Base-by-base conservation (phyloP, 2,888 invertebrate genomes). In the Cheilosia vernalis region DNA sequence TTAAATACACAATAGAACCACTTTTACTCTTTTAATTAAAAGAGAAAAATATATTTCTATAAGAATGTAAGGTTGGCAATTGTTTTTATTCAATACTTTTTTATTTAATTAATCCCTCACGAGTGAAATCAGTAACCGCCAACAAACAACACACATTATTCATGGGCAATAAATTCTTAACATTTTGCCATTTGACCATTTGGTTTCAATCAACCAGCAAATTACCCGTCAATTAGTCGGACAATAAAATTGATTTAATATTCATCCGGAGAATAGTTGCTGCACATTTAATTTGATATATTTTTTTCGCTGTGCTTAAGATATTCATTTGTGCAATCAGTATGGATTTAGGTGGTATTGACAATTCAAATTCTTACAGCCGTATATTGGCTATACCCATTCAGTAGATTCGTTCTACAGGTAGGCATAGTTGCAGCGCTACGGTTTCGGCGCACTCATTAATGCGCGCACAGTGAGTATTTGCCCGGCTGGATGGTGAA, bases 191-290 rank as follows among this genome's bases (percentile, higher is more conserved):
- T 67, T 37, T 67, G 66, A 66, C 74, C 30, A 55, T 55, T 49
- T 77, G 77, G 13, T 30, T 73, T 63, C 47, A 79, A 84, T 79
- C 73, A 84, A 53, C 27, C 76, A 80, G 61, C 81, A 77, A 80
- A 80, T 81, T 85, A 56, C 44, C 70, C 81, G 81, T 85, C 85
- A 85, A 85, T 85, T 85, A 85, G 80, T 77, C 67, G 61, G 33
- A 7, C 76, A 81, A 77, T 85, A 85, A 85, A 85, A 85, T 81
- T 85, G 81, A 85, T 85, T 81, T 85, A 81, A 67, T 80, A 80
- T 76, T 76, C 80, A 67, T 80, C 58, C 6, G 40, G 37, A 24
- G 63, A 83, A 77, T 51, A 55, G 17, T 58, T 70, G 27, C 55
- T 69, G 9, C 13, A 60, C 21, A 51, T 80, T 73, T 30, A 42